Base-by-base conservation (phyloP, 1,140 invertebrate genomes). In the Drosophila parabipectinata region DNA sequence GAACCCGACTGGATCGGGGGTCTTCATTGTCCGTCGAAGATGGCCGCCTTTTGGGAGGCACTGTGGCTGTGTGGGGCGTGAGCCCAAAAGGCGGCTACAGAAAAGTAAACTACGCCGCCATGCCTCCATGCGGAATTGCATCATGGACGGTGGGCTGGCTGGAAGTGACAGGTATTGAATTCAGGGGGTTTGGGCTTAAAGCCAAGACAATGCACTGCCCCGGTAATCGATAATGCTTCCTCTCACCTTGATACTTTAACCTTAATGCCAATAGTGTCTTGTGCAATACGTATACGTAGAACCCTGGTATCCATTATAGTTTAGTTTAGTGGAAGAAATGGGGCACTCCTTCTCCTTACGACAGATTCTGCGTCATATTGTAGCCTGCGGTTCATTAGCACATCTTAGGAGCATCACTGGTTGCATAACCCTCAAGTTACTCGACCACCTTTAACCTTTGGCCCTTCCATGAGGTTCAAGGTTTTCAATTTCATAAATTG, bases 191-290 rank as follows among this genome's bases (percentile, higher is more conserved):
- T 18, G 44, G 44, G 18, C 18, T 47, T 47, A 3, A 47, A 47
- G 45, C 24, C 12, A 15, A 59, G 32, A 87, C 77, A 87, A 84
- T 67, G 44, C 41, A 32, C 8, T 15, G 32, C 56, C n/a, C 45
- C n/a, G 24, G n/a, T 18, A 81, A 74, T 87, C 73, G 78, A 87
- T 87, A 66, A 26, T 18, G 34, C 69, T 24, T 51, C 63, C 24
- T 21, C 15, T 37, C 60, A 64, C 60, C 63, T 73, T 73, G 51
- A 63, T 73, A 52, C 71, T 62, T 54, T 73, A 52, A 73, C 51
- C 68, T 73, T 73, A 62, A 51, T 63, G 52, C 66, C 14, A 39
- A 9, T 12, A 15, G 18, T 10, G 15, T 6, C 52, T 71, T 71
- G 66, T 71, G 52, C 30, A 71, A 69, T 34, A 9, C 18, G 26